These are phyloP conservation scores for Danio kyathit DNA, from an alignment of 2,797 vertebrate species.

Conservation along the genomic window DNA sequence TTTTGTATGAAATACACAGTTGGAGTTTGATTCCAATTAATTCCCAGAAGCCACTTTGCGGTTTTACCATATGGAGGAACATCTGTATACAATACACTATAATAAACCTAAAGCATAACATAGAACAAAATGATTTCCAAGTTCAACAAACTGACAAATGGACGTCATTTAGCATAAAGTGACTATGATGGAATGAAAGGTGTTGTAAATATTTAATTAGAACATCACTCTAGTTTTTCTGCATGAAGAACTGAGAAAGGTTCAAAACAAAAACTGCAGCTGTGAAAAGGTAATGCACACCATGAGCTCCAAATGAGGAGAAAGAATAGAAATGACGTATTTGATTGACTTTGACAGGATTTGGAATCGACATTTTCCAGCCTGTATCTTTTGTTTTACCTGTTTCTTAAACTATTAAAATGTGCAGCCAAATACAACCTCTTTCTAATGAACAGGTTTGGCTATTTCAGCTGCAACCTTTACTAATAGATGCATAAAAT, in stretches of 20 bases:
- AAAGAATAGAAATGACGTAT: background rate
- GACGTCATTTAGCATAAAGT: background rate
- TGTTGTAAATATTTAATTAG: constrained; percentile 32
- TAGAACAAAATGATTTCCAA: constrained; percentile 59
- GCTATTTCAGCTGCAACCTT: background rate
- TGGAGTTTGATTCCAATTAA: constrained; percentile 41
- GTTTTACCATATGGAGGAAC: constrained; percentile 52
- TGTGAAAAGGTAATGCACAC: constrained; percentile 1
- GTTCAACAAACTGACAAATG: constrained; percentile 25
- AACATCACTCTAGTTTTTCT: background rate
- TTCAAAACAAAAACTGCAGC: constrained; percentile 3
- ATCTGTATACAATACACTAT: constrained; percentile 69
- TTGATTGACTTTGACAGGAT: constrained; percentile 23
- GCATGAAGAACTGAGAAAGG: background rate
- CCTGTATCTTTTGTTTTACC: too few species aligned
- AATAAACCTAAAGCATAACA: constrained; percentile 75
- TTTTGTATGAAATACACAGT: constrained; percentile 28
- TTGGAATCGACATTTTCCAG: background rate
- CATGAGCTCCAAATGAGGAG: background rate
- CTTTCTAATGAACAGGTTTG: constrained; percentile 10
- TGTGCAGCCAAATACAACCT: background rate
- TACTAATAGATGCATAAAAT: constrained; percentile 20
- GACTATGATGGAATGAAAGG: constrained; percentile 6
- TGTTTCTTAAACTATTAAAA: background rate
- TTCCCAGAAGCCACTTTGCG: constrained; percentile 42